Base-by-base conservation (phyloP, 2,888 invertebrate genomes). In the Apamea anceps region DNA sequence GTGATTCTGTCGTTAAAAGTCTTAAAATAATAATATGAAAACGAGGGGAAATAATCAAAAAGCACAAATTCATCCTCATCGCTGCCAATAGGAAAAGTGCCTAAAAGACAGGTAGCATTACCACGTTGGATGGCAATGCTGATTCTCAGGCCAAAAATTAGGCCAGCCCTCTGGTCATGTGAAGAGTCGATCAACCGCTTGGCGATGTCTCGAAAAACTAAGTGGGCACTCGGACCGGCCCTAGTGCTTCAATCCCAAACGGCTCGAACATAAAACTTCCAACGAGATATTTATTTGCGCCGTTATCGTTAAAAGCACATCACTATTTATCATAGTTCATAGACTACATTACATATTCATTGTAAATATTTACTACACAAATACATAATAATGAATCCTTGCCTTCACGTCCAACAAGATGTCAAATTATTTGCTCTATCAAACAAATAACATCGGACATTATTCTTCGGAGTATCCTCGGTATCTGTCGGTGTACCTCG, bases 391-490 rank as follows among this genome's bases (percentile, higher is more conserved):
- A 45, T 3, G 37, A 21, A 13, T 80, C 54, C 78, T 84, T 81
- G 75, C 32, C 15, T 18, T 32, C 18, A 54, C 6, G 2, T 76
- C 15, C 28, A 85, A 82, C 66, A 68, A 68, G 63, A 71, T 81
- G 37, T 75, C 21, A 71, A 74, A 77, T 51, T 66, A 79, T 85
- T 82, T 77, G 57, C 32, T 77, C 2, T 57, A 75, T 72, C 51
- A 77, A 65, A 76, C 28, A 85, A 85, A 85, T 67, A 75, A 48
- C 32, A 76, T 71, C 45, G 12, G 42, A 81, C 68, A 79, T 77
- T 79, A 72, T 76, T 77, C 28, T 79, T 66, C 71, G 66, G 77
- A 84, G 79, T 81, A 77, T 81, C 70, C 77, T 51, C n/a, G 6
- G 8, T 54, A n/a, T 5, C 10, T 42, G 37, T 32, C n/a, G 12